These are phyloP conservation scores for Hypotaenidia okinawae DNA, from an alignment of 2,797 vertebrate species.

Conservation along the genomic window DNA sequence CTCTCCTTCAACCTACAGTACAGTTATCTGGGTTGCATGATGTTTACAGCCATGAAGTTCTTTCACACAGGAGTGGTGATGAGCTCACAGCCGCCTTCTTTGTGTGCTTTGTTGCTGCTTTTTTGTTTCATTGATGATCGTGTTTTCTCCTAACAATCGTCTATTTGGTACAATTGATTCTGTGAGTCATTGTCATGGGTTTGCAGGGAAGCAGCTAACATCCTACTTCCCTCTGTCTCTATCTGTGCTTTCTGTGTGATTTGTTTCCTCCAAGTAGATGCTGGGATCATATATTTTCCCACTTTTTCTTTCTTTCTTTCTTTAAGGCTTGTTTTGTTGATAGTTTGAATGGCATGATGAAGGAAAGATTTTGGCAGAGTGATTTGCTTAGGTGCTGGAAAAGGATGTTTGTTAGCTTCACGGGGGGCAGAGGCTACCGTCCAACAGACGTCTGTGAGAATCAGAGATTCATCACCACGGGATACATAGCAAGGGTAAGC, in stretches of 20 bases:
- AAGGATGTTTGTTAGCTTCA: not conserved
- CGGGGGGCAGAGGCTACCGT: not conserved
- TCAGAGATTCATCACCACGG: not conserved
- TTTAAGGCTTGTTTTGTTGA: not conserved
- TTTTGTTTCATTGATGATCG: constrained; percentile 48
- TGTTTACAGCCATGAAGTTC: constrained; percentile 52
- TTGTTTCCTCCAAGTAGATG: not conserved
- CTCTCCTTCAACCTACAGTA: not conserved
- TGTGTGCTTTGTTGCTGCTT: constrained; percentile 59
- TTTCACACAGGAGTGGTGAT: not conserved
- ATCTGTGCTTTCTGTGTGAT: not conserved
- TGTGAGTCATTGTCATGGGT: constrained; percentile 65
- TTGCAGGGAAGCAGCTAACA: constrained; percentile 3
- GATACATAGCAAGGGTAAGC: not conserved
- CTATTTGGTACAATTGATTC: constrained; percentile 48
- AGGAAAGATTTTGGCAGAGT: not conserved
- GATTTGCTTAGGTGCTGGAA: not conserved
- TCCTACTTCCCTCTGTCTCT: not conserved
- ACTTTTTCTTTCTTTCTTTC: not conserved
- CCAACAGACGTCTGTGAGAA: not conserved
- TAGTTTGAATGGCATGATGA: not conserved
- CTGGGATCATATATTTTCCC: not conserved
- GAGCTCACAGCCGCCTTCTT: constrained; percentile 50
- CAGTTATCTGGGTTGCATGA: not conserved
- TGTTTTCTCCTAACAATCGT: constrained; percentile 48